Conservation (phyloP, 1,140 invertebrate genomes). For the Tetramorium parvispinum region DNA sequence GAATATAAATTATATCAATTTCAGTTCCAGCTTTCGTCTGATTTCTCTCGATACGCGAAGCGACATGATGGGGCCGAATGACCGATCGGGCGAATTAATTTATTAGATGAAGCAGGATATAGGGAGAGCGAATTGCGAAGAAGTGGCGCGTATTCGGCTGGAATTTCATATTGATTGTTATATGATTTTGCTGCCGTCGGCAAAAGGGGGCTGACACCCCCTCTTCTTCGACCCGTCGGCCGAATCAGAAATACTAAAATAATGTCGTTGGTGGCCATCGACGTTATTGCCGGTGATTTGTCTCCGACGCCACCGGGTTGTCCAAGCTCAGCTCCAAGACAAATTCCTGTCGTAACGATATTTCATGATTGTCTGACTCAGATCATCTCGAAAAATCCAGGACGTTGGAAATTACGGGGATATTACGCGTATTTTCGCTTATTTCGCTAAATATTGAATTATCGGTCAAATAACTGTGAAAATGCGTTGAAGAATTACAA, state of each 20-base stretch:
- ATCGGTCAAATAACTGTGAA: neutral
- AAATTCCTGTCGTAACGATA: conserved; percentile 52
- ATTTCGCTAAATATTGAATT: conserved; percentile 36
- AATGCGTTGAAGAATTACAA: neutral
- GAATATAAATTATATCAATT: neutral
- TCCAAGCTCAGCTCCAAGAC: conserved; percentile 39
- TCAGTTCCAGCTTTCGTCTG: neutral
- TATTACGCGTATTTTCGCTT: conserved; percentile 5
- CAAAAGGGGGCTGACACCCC: conserved; percentile 42
- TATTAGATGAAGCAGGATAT: conserved; percentile 52
- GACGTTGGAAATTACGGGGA: conserved; percentile 25
- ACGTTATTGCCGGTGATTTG: conserved; percentile 78
- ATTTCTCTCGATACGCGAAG: conserved; percentile 13
- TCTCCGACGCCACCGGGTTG: conserved; percentile 39
- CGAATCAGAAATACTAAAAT: conserved; percentile 75
- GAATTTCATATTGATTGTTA: conserved; percentile 78
- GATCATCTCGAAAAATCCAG: conserved; percentile 52
- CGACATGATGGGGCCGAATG: conserved; percentile 32
- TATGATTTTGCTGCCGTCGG: conserved; percentile 67
- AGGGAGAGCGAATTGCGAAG: conserved; percentile 17
- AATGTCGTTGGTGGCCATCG: conserved; percentile 73
- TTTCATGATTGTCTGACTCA: conserved; percentile 57
- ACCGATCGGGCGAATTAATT: conserved; percentile 56
- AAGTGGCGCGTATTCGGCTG: conserved; percentile 68
- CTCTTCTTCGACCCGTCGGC: neutral